Evolutionary conservation across 1,140 invertebrate species (phyloP).

Genomic region (Neodiprion virginianus): DNA sequence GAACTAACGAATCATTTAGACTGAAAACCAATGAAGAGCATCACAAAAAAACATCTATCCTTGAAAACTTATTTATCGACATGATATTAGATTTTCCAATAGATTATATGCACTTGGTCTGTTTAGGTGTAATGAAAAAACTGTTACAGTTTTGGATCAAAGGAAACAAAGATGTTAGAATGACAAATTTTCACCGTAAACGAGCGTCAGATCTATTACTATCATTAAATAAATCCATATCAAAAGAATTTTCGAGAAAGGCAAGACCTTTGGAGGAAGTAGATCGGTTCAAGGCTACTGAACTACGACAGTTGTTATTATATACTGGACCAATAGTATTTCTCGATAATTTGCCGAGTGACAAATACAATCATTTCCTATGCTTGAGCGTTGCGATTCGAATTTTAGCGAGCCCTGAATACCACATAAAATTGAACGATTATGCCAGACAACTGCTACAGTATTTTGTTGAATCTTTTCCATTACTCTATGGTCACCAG

Average conservation of each 20-base stretch:
- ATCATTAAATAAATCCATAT: slow-evolving; percentile 12
- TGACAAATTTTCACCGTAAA: not conserved
- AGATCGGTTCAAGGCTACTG: slow-evolving; percentile 40
- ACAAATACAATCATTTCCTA: slow-evolving; percentile 20
- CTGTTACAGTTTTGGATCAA: slow-evolving; percentile 30
- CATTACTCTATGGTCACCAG: slow-evolving; percentile 20
- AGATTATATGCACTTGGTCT: slow-evolving; percentile 42
- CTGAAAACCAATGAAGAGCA: slow-evolving; percentile 21
- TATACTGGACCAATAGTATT: slow-evolving; percentile 39
- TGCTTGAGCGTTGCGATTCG: slow-evolving; percentile 17
- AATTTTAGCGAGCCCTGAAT: slow-evolving; percentile 24
- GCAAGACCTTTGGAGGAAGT: slow-evolving; percentile 32
- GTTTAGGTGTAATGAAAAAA: slow-evolving; percentile 37
- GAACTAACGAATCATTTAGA: slow-evolving; percentile 27
- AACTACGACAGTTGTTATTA: slow-evolving; percentile 40
- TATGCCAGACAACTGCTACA: slow-evolving; percentile 22
- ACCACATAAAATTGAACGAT: slow-evolving; percentile 26
- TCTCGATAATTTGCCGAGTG: slow-evolving; percentile 2
- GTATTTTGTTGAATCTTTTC: slow-evolving; percentile 22
- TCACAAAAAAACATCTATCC: slow-evolving; percentile 25
- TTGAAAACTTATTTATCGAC: slow-evolving; percentile 27
- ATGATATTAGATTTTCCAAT: slow-evolving; percentile 33
- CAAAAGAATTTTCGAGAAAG: slow-evolving; percentile 38
- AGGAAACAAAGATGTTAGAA: slow-evolving; percentile 22
- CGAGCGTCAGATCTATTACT: no score